Evolutionary conservation across 2,113 vertebrate genomes (phyloP), one percentile per base, ranked within the genome.

Genomic region (Ceratotherium simum): DNA sequence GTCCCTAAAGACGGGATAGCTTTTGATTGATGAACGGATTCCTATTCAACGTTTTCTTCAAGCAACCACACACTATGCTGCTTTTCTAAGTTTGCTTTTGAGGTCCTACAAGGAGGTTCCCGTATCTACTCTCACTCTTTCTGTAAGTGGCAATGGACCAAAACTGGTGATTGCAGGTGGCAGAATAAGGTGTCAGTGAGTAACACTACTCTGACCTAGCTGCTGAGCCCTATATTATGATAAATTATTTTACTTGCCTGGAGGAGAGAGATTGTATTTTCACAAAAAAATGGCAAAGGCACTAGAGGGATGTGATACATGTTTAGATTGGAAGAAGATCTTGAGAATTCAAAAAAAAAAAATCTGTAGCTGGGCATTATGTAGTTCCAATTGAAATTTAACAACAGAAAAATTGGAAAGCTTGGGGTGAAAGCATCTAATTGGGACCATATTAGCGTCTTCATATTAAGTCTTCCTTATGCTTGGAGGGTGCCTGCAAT

Each of bases 11-110:
- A 94, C 9, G 3, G 25, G 46, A 51, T 58, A 94, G 81, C n/a
- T 95, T 97, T 70, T 97, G 78, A 95, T 39, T 69, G n/a, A 95
- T 85, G 75, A 85, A 42, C 27, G 83, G 60, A 83, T 56, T 58
- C 10, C 23, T 76, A 76, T 70, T 33, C 39, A 67, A 88, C 18
- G 42, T 80, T 93, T 88, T 69, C 39, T 96, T 79, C 33, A 75
- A 82, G 73, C 33, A 86, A 75, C 51, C 17, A 70, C 14, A 80
- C 1, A 76, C 33, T 31, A 25, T 17, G 27, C 17, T 82, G 65
- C 29, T 97, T 81, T 91, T 56, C 79, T 93, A 67, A 64, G 84
- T 81, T 82, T 5, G 12, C 78, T 81, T 58, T 21, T 36, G 33
- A 72, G 39, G 39, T 5, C n/a, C 33, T 54, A 6, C 7, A 39